Conservation (phyloP, 2,888 invertebrate genomes). For the Napeogenes inachia region DNA sequence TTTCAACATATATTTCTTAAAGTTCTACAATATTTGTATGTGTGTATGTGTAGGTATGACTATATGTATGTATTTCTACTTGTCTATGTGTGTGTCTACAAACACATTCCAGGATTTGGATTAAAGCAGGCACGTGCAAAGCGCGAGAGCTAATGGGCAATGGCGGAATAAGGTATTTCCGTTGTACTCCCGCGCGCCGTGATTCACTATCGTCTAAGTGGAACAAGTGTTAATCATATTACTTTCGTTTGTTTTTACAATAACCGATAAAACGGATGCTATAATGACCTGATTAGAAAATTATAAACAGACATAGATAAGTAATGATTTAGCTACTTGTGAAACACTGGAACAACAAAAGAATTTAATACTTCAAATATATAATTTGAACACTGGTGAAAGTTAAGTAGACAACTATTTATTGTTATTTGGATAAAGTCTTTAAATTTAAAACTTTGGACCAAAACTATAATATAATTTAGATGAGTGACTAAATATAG, state of each 20-base stretch:
- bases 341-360: no score
- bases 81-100: background rate
- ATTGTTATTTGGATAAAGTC: no score
- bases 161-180: conserved; percentile 75
- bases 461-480: no score
- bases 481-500: no score
- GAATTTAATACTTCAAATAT: no score
- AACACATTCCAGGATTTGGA: background rate
- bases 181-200: conserved; percentile 54
- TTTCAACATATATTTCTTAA: no score
- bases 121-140: conserved; percentile 52
- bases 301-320: conserved; percentile 1
- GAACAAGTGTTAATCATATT: conserved; percentile 30
- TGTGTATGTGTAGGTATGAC: background rate
- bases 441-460: no score
- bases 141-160: conserved; percentile 59
- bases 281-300: conserved; percentile 10
- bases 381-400: no score
- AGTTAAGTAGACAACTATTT: no score
- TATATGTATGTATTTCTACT: no score
- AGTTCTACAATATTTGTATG: background rate
- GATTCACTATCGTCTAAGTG: conserved; percentile 35
- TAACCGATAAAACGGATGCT: conserved; percentile 16
- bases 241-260: conserved; percentile 26
- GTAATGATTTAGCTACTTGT: background rate